Percentiles rank a stretch among this genome's conserved stretches.
Evolutionary conservation across 2,113 vertebrate genomes (phyloP).

Genomic region (Harpagus bidentatus): DNA sequence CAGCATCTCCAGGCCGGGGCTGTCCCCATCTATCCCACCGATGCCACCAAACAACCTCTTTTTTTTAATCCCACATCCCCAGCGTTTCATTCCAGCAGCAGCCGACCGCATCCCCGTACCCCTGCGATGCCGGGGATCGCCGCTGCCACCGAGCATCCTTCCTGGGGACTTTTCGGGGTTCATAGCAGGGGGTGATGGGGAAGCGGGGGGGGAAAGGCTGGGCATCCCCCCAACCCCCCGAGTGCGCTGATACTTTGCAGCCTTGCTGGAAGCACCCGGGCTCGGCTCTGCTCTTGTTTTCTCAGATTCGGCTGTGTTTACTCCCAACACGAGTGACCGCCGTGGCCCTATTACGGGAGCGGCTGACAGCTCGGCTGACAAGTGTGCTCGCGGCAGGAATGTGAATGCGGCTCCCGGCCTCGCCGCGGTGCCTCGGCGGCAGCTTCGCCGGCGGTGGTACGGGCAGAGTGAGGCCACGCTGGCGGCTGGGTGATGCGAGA

Average conservation of each 20-base stretch:
- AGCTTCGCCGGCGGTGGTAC: rapidly evolving
- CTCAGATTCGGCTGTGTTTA: slow-evolving; percentile 37
- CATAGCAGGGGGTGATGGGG: rapidly evolving
- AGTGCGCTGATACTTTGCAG: neutral
- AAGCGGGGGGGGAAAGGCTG: neutral
- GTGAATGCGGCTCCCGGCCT: slow-evolving; percentile 21
- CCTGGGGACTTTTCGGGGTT: neutral
- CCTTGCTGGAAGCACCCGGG: neutral
- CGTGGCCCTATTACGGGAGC: slow-evolving; percentile 41
- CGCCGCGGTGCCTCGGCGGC: neutral
- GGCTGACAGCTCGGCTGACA: slow-evolving; percentile 57
- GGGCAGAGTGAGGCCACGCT: neutral
- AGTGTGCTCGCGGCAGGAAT: slow-evolving; percentile 50
- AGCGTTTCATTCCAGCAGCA: rapidly evolving
- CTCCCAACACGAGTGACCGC: slow-evolving; percentile 56
- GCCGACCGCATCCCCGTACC: rapidly evolving
- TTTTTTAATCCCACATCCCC: rapidly evolving
- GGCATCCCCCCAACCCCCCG: too few species aligned
- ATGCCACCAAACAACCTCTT: rapidly evolving
- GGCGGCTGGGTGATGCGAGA: rapidly evolving
- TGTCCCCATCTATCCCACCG: neutral
- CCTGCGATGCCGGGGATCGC: rapidly evolving
- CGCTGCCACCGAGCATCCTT: rapidly evolving
- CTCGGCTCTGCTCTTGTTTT: slow-evolving; percentile 43
- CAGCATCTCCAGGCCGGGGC: neutral